These are phyloP conservation scores for Montipora sp. DNA, from an alignment of 64 coral and sea anemone genomes.

Conservation along the genomic window DNA sequence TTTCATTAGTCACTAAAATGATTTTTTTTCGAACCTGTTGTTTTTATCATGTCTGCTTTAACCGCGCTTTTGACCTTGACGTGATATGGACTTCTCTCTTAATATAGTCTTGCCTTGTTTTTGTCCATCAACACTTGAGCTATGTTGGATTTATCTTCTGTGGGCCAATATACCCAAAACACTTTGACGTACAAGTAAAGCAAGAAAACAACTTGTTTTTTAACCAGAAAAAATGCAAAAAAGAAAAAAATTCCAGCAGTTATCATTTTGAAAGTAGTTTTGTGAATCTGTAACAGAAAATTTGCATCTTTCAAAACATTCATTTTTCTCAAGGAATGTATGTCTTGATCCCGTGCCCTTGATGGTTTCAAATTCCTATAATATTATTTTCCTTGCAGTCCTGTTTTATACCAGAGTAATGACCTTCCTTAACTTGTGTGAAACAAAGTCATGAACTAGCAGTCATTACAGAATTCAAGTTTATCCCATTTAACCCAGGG, in stretches of 20 bases:
- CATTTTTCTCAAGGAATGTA: not conserved
- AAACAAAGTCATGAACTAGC: not conserved
- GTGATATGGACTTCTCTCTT: not conserved
- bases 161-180: not conserved
- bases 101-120: conserved; percentile 31
- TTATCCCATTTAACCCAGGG: not conserved
- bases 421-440: not conserved
- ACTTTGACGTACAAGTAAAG: not conserved
- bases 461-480: not conserved
- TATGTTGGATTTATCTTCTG: conserved; percentile 2
- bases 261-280: too few relatives aligned
- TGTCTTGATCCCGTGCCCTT: not conserved
- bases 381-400: not conserved
- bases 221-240: not conserved
- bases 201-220: not conserved
- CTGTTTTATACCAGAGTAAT: not conserved
- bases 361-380: not conserved
- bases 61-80: not conserved
- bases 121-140: not conserved
- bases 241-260: too few relatives aligned
- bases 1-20: not conserved
- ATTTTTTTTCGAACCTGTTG: not conserved
- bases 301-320: not conserved
- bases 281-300: too few relatives aligned
- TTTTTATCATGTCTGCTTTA: not conserved